These are phyloP conservation scores for Microcebus lehilahytsara DNA, from an alignment of 2,113 vertebrate genomes.

Conservation along the genomic window DNA sequence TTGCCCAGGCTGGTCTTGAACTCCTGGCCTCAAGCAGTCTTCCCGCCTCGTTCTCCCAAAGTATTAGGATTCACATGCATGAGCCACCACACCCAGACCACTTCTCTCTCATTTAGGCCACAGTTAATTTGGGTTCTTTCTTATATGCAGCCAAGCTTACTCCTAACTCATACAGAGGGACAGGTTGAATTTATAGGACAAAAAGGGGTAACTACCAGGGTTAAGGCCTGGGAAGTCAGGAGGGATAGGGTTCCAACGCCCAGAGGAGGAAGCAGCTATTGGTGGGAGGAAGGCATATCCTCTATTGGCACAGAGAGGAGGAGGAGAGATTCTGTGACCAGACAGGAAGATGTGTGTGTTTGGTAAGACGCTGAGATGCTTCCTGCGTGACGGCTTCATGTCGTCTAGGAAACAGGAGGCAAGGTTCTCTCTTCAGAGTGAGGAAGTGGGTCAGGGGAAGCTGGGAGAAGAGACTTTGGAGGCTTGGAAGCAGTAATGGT, in stretches of 20 bases:
- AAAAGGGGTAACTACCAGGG: background rate
- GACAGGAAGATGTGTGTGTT: background rate
- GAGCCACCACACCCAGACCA: too few species aligned
- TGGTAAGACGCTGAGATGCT: background rate
- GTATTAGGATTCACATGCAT: too few species aligned
- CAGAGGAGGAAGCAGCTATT: background rate
- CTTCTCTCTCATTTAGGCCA: background rate
- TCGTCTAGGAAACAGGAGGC: background rate
- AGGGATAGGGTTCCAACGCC: background rate
- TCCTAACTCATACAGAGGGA: background rate
- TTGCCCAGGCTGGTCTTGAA: too few species aligned
- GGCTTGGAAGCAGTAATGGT: background rate
- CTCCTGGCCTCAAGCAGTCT: too few species aligned
- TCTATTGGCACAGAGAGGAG: background rate
- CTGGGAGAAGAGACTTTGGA: background rate
- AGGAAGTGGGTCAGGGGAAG: background rate
- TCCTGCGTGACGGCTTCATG: background rate
- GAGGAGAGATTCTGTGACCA: background rate
- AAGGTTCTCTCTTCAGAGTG: background rate
- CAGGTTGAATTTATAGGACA: background rate
- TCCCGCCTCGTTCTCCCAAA: too few species aligned
- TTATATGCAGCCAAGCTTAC: background rate
- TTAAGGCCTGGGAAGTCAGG: background rate
- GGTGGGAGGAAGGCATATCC: background rate
- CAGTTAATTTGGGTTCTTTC: background rate